Evolutionary conservation across 2,888 invertebrate genomes (phyloP).

Genomic region (Lithosia quadra): DNA sequence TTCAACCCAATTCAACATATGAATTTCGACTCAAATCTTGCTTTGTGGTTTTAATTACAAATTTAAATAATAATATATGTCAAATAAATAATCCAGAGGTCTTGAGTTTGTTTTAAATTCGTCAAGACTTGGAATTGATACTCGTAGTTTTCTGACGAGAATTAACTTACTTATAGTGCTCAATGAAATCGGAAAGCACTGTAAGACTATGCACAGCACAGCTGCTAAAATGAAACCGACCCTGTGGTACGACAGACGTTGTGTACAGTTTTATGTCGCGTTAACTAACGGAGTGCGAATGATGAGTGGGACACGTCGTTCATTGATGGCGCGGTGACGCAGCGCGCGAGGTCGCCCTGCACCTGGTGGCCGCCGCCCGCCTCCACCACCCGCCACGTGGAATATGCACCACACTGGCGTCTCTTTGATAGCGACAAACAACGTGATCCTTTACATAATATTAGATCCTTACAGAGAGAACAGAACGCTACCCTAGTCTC

Average conservation of each 20-base stretch:
- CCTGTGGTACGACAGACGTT: background rate
- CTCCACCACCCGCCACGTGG: background rate
- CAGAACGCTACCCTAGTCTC: background rate
- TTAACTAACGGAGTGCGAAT: background rate
- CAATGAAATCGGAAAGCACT: background rate
- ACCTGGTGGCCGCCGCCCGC: conserved; percentile 24
- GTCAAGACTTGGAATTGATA: too few relatives aligned
- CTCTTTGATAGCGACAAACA: background rate
- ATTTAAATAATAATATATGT: too few relatives aligned
- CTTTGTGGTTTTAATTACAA: too few relatives aligned
- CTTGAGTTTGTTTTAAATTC: too few relatives aligned
- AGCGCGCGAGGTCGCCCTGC: conserved; percentile 37
- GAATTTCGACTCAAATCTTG: too few relatives aligned
- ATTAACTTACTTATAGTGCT: too few relatives aligned
- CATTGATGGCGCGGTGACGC: conserved; percentile 18
- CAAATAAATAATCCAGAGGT: too few relatives aligned
- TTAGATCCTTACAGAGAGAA: background rate
- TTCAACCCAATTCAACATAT: too few relatives aligned
- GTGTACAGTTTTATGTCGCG: background rate
- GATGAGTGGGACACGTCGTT: background rate
- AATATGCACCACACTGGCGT: background rate
- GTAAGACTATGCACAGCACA: background rate
- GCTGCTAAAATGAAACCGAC: background rate
- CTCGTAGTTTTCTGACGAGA: too few relatives aligned
- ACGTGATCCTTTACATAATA: background rate